Conservation (phyloP, 2,113 vertebrate genomes). For the Carassius gibelio region DNA sequence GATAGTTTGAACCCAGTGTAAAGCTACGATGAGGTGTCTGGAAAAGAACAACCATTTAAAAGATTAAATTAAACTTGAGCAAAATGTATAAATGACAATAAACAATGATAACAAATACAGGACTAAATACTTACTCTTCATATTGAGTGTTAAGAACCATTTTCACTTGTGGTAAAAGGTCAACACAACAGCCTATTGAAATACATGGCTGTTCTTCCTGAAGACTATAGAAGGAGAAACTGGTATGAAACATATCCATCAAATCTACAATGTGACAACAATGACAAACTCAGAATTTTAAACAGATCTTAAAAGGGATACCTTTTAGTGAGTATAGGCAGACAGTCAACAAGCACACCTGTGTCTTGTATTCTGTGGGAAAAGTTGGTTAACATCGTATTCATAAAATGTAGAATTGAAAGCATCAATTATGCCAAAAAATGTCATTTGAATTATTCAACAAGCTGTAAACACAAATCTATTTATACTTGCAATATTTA, state of each 20-base stretch:
- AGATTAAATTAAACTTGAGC: not conserved
- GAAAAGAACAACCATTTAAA: not conserved
- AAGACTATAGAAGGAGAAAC: slow-evolving; percentile 77
- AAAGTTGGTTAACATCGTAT: not conserved
- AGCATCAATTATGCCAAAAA: not conserved
- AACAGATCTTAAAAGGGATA: slow-evolving; percentile 60
- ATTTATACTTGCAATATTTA: not conserved
- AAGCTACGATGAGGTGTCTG: slow-evolving; percentile 91
- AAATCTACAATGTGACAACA: not conserved
- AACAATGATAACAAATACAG: not conserved
- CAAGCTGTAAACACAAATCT: not conserved
- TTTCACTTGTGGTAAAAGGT: slow-evolving; percentile 92
- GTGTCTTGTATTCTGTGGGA: slow-evolving; percentile 89
- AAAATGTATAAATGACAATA: not conserved
- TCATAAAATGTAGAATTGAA: not conserved
- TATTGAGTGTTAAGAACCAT: slow-evolving; percentile 88
- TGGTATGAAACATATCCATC: not conserved
- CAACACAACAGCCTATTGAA: slow-evolving; percentile 96
- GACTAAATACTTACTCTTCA: slow-evolving; percentile 85
- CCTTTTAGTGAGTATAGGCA: slow-evolving; percentile 95
- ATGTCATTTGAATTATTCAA: not conserved
- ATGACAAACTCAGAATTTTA: not conserved
- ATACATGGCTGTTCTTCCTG: slow-evolving; percentile 90
- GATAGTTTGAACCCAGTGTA: slow-evolving; percentile 95
- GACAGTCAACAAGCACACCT: slow-evolving; percentile 91